Evolutionary conservation across 2,797 vertebrate genomes (phyloP), one percentile per base, ranked within the genome.

Genomic region (Allobates femoralis): DNA sequence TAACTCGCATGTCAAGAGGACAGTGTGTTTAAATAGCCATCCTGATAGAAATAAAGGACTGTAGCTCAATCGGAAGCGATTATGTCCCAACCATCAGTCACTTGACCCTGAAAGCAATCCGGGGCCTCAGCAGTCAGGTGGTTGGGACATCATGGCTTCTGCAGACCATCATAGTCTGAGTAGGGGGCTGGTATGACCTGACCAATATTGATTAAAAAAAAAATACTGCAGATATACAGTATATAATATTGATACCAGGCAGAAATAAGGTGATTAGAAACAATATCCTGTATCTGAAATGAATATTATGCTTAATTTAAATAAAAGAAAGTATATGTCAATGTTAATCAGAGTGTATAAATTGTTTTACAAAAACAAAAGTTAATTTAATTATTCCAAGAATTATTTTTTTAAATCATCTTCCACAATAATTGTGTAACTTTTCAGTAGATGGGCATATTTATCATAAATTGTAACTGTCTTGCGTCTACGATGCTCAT

Each of bases 391-490:
- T 73, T 86, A 51, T 58, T 32, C 75, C 58, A 11, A 53, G 77
- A 62, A 11, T 21, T 66, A 23, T 21, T 81, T 32, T 60, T 58
- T 77, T n/a, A n/a, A n/a, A 85, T 73, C 15, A 46, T 46, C 5
- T 41, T 60, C 76, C 79, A 0, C n/a, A 80, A 86, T 62, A 55
- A 60, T 83, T 87, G 84, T 91, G 81, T 90, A 86, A 90, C 88
- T 90, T 89, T 53, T 89, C 85, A 89, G 83, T 32, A 90, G 91
- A 92, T 90, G 88, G 86, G 79, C 89, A 87, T 89, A 89, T 90
- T 91, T 90, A 82, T 92, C 88, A 90, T 89, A 89, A 60, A 89
- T 89, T 84, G 30, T 90, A 86, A 85, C 87, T 90, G 88, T 93
- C 90, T 82, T 90, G 90, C 90, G 89, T 86, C 80, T 87, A 87